A percentile compares a stretch with the other conserved stretches of the same genome.
phyloP scores from a whole-genome alignment of 2,113 vertebrate genomes.

The Hydrolagus affinis region DNA sequence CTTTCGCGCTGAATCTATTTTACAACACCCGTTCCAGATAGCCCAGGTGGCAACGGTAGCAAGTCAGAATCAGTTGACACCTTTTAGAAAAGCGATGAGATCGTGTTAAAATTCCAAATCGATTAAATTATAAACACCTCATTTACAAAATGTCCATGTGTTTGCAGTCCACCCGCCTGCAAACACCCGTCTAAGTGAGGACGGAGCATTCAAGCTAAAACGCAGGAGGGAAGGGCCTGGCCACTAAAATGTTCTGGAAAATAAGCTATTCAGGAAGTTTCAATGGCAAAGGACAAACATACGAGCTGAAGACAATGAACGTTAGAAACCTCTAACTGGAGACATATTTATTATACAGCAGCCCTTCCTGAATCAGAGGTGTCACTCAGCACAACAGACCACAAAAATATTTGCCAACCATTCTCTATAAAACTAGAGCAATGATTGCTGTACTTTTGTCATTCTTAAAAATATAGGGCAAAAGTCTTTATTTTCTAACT shows the following conservation, averaged over 20 bases:
- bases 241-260: not conserved
- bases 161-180: not conserved
- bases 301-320: slow-evolving; percentile 57
- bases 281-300: slow-evolving; percentile 51
- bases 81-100: too few relatives aligned
- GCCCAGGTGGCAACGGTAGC: too few relatives aligned
- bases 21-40: too few relatives aligned
- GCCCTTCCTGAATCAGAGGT: slow-evolving; percentile 61
- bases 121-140: not conserved
- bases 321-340: slow-evolving; percentile 60
- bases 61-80: too few relatives aligned
- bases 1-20: too few relatives aligned
- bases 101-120: too few relatives aligned
- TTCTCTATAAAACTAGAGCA: slow-evolving; percentile 75
- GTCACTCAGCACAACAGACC: slow-evolving; percentile 44
- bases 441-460: slow-evolving; percentile 63
- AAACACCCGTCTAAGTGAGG: not conserved
- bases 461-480: slow-evolving; percentile 74
- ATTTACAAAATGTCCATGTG: not conserved
- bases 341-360: slow-evolving; percentile 69
- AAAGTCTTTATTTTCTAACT: slow-evolving; percentile 52
- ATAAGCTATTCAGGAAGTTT: not conserved
- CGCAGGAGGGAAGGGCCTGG: not conserved
- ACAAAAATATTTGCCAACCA: slow-evolving; percentile 71
- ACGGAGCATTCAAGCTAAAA: not conserved